These are phyloP conservation scores for Macrophya alboannulata DNA, from an alignment of 2,888 invertebrate species.

Conservation along the genomic window DNA sequence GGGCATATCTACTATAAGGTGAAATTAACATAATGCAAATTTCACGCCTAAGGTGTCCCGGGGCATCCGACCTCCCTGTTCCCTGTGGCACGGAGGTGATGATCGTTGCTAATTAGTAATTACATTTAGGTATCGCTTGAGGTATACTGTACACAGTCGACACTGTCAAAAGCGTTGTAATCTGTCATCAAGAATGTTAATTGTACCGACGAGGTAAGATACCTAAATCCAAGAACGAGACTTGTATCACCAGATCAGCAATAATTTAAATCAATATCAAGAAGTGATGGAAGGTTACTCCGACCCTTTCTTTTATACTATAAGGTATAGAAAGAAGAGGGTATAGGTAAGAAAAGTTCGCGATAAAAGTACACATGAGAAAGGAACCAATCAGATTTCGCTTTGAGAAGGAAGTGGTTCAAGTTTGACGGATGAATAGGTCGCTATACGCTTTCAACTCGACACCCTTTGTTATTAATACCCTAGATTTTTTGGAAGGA, in stretches of 20 bases:
- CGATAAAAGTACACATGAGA: conserved; percentile 1
- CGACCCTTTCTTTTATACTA: not conserved
- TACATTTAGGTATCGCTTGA: conserved; percentile 16
- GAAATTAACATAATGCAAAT: conserved; percentile 54
- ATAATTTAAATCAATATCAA: conserved; percentile 1
- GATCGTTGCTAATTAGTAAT: conserved; percentile 43
- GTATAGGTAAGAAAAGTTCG: not conserved
- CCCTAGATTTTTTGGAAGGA: conserved; percentile 32
- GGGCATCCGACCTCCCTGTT: conserved; percentile 13
- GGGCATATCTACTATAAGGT: not conserved
- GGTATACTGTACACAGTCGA: not conserved
- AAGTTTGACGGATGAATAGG: conserved; percentile 37
- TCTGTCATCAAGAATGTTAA: not conserved
- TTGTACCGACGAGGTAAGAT: not conserved
- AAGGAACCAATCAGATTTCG: conserved; percentile 14
- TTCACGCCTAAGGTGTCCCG: conserved; percentile 33
- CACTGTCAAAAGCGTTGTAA: not conserved
- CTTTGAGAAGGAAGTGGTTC: conserved; percentile 35
- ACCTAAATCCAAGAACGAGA: not conserved
- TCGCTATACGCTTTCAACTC: conserved; percentile 26
- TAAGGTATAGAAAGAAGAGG: not conserved
- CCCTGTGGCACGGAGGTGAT: not conserved
- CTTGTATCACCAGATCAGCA: not conserved
- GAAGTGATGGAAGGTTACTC: not conserved
- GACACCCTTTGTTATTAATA: conserved; percentile 25